These are phyloP conservation scores for Ursus arctos DNA, from an alignment of 2,113 vertebrate genomes.

Conservation along the genomic window DNA sequence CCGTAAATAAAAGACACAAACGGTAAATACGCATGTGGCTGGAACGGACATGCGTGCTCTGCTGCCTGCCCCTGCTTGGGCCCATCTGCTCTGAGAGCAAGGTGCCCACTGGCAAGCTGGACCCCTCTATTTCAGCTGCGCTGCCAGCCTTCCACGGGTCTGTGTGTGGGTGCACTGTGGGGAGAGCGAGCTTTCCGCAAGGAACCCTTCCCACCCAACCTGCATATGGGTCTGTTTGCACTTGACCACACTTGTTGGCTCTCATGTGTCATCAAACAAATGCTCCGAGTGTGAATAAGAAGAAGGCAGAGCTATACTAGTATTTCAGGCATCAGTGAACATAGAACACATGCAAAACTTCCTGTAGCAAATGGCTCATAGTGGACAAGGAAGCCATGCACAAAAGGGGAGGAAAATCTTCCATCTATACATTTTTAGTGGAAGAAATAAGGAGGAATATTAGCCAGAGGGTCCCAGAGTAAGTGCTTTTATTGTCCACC, in stretches of 20 bases:
- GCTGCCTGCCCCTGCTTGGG: conserved; percentile 77
- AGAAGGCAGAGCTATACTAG: conserved; percentile 64
- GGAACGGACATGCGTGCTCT: conserved; percentile 67
- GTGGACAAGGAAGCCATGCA: not conserved
- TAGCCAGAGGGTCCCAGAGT: not conserved
- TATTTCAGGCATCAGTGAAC: conserved; percentile 61
- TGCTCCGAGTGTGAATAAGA: conserved; percentile 63
- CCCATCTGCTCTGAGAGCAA: conserved; percentile 87
- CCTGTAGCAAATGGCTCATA: not conserved
- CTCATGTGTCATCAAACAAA: conserved; percentile 73
- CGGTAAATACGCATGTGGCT: conserved; percentile 50
- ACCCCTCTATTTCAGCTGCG: conserved; percentile 70
- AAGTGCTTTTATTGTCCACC: not conserved
- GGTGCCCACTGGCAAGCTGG: conserved; percentile 77
- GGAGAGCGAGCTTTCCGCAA: conserved; percentile 76
- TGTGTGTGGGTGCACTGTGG: conserved; percentile 72
- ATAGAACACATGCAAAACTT: not conserved
- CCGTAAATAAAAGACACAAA: conserved; percentile 62
- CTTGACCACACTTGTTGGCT: conserved; percentile 79
- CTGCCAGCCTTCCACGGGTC: conserved; percentile 80
- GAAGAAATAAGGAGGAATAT: not conserved
- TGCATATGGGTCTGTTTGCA: conserved; percentile 68
- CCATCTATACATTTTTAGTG: not conserved
- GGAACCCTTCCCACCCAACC: conserved; percentile 62
- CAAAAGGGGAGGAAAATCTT: not conserved